These are phyloP conservation scores for Metridium senile DNA, from an alignment of 92 coral and sea anemone genomes.

Conservation along the genomic window DNA sequence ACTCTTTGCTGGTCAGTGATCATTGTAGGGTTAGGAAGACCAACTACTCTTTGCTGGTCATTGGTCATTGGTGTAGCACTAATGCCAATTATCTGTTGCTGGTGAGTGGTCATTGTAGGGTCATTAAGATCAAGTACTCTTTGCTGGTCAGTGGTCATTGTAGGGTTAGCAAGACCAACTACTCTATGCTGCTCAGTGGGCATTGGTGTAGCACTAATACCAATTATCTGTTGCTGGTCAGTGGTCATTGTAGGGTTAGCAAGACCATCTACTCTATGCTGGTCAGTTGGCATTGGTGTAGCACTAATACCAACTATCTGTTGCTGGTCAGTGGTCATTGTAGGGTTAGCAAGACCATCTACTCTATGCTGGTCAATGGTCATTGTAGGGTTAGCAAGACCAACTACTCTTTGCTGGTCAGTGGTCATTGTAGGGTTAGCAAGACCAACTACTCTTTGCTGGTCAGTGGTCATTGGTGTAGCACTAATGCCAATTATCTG, in stretches of 20 bases:
- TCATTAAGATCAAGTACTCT: background rate
- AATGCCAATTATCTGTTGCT: background rate
- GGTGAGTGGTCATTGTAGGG: background rate
- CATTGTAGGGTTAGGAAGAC: background rate
- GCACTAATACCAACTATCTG: background rate
- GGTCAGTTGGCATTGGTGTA: background rate
- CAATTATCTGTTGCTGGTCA: slow-evolving; percentile 20
- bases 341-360: background rate
- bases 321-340: slow-evolving; percentile 22
- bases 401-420: background rate
- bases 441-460: background rate
- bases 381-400: background rate
- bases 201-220: too few species aligned
- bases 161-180: background rate
- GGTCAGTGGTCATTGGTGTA: slow-evolving; percentile 1
- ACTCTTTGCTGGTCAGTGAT: background rate
- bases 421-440: background rate
- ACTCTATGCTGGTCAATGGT: background rate
- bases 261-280: slow-evolving; percentile 4
- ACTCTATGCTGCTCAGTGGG: background rate
- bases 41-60: background rate
- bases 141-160: slow-evolving; percentile 4
- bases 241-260: slow-evolving; percentile 25
- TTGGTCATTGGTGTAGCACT: background rate
- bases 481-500: background rate